Evolutionary conservation across 2,888 invertebrate species (phyloP), one percentile per base, ranked within the genome.

Genomic region (Eulithis prunata): DNA sequence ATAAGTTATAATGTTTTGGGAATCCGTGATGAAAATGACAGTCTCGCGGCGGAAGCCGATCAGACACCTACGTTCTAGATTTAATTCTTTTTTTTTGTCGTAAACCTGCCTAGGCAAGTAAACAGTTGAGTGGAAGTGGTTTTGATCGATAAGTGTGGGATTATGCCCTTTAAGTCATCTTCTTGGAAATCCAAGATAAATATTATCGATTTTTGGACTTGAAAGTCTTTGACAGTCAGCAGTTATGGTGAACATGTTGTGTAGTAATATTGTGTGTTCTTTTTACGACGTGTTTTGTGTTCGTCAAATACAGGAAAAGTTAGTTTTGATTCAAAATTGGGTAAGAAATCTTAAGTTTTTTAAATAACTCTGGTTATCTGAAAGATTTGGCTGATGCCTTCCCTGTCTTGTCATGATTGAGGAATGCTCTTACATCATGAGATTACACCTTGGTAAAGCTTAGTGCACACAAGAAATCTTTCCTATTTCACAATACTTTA

Each of bases 201-300:
- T 45, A 65, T 70, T 64, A 72, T 72, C 54, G 73, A 71, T 58
- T 73, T 73, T 67, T 73, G 73, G 73, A 73, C 71, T 59, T 73
- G 70, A 72, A 41, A 38, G 32, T 60, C n/a, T 49, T 14, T 21
- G n/a, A 10, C 11, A 28, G 58, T 7, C 41, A 53, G 32, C 52
- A 64, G 62, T 49, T 56, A 72, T 73, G 72, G 66, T 71, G 68
- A 69, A 71, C 49, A 57, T 69, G 53, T 58, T 45, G 45, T 73
- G 71, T 57, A 46, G 57, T 52, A 64, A 66, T 60, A 8, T 72
- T 28, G 28, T 38, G 51, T 71, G 71, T 51, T 68, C 68, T 61
- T 63, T 69, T 45, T 68, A 69, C 36, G 49, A 66, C 41, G 51
- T 69, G 58, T 69, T 68, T 47, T 66, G 66, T 64, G 53, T 59